Conservation (phyloP, 2,113 vertebrate species). For the Chaetodon auriga region DNA sequence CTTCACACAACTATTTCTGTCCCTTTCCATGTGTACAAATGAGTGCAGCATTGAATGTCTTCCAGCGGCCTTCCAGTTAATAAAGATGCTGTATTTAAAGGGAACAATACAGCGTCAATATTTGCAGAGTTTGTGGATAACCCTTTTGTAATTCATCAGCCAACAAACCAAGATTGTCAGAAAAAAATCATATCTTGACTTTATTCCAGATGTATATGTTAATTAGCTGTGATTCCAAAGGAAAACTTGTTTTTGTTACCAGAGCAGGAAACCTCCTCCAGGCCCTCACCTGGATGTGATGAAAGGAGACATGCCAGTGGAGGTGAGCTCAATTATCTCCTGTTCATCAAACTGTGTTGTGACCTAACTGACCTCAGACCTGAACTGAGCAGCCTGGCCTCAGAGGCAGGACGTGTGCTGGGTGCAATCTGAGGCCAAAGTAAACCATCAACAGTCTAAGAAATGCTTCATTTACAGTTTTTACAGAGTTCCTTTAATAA, state of each 20-base stretch:
- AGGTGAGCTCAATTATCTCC: constrained; percentile 83
- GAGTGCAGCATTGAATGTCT: too few relatives aligned
- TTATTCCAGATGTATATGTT: neutral
- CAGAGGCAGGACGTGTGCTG: neutral
- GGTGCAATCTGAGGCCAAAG: neutral
- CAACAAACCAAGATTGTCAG: neutral
- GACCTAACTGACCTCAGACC: constrained; percentile 20
- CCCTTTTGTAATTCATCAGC: neutral
- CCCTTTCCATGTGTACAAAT: too few relatives aligned
- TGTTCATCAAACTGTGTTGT: neutral
- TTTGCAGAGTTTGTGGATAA: neutral
- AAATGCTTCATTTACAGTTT: neutral
- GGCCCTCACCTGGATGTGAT: constrained; percentile 76
- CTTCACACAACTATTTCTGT: too few relatives aligned
- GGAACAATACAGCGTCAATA: too few relatives aligned
- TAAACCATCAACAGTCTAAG: neutral
- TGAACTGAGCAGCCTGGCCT: constrained; percentile 6
- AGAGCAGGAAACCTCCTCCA: constrained; percentile 90
- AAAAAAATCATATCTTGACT: neutral
- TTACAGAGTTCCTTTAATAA: neutral
- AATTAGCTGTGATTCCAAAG: neutral
- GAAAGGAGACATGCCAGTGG: constrained; percentile 87
- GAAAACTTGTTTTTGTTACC: constrained; percentile 11
- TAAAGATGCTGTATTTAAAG: too few relatives aligned
- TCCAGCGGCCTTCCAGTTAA: too few relatives aligned